Conservation (phyloP, 2,888 invertebrate species). For the Lissocephala sabroskyi region DNA sequence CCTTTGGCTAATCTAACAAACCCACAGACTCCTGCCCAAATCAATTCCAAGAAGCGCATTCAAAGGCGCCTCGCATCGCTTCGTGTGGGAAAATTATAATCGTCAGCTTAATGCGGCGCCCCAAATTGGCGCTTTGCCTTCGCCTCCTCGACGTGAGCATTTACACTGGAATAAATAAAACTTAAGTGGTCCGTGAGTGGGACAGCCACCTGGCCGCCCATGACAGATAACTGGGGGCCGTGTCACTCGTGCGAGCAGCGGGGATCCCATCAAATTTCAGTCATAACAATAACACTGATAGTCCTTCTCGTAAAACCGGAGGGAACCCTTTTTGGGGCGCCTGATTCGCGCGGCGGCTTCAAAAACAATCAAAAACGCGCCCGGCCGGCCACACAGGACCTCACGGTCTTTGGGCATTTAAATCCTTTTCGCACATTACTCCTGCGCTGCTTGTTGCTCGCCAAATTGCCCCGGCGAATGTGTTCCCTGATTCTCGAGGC, state of each 20-base stretch:
- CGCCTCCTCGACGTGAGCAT: constrained; percentile 44
- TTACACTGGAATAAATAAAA: constrained; percentile 52
- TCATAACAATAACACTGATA: constrained; percentile 63
- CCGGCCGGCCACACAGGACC: too few species aligned
- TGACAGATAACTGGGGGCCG: constrained; percentile 44
- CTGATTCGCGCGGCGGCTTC: constrained; percentile 39
- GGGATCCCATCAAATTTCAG: constrained; percentile 59
- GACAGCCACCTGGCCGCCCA: constrained; percentile 2
- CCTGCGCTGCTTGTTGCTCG: constrained; percentile 39
- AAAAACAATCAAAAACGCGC: constrained; percentile 52
- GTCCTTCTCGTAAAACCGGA: constrained; percentile 61
- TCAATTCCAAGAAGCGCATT: too few species aligned
- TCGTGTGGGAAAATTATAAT: constrained; percentile 50
- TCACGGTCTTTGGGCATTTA: too few species aligned
- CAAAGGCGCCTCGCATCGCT: too few species aligned
- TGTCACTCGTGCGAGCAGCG: constrained; percentile 33
- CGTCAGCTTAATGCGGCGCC: constrained; percentile 52
- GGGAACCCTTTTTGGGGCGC: constrained; percentile 43
- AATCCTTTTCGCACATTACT: constrained; percentile 58
- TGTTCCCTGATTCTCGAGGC: constrained; percentile 17
- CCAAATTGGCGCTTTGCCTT: constrained; percentile 34
- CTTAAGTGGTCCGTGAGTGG: constrained; percentile 43
- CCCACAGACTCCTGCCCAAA: too few species aligned
- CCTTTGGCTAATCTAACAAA: too few species aligned
- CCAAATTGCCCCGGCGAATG: too few species aligned